Evolutionary conservation across 2,888 invertebrate genomes (phyloP), one percentile per base, ranked within the genome.

Genomic region (Choristoneura rosaceana): DNA sequence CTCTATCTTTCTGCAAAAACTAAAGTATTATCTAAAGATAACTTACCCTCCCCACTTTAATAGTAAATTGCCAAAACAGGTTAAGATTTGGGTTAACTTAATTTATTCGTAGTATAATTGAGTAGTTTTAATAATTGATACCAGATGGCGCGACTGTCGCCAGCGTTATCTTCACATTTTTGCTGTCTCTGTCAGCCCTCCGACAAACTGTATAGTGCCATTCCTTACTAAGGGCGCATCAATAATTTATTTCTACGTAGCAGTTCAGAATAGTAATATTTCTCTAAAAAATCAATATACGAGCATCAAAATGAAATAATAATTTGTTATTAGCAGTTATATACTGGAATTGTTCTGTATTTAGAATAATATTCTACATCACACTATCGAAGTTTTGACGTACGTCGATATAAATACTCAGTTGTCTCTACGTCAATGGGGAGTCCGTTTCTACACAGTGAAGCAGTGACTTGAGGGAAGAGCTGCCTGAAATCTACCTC

Each of bases 391-490:
- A 68, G 68, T 75, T 64, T 73, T 69, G n/a, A 17, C 5, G 41
- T 14, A 9, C 2, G n/a, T 55, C 3, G 17, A 50, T 73, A 38
- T 69, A 73, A 52, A 73, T 59, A 64, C 17, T 8, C 9, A 3
- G 58, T 12, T 15, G 25, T 50, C 15, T 4, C 5, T 0, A 0
- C 0, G 2, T 4, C 3, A 12, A 14, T 45, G 64, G 73, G 70
- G 73, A 75, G 75, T 75, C 75, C 75, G 70, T 75, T 75, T 75
- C 75, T 75, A 75, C 75, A 70, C 70, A 75, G 75, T 69, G 47
- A 34, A 41, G 33, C 70, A 73, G 75, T 73, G 66, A 67, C 67
- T 17, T 66, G 69, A 73, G 65, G 69, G 69, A 69, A 73, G 69
- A 69, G 73, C 73, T 69, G 68, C 63, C 14, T 68, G 60, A 69